Evolutionary conservation across 2,888 invertebrate species (phyloP).

Genomic region (Plebejus melissa): DNA sequence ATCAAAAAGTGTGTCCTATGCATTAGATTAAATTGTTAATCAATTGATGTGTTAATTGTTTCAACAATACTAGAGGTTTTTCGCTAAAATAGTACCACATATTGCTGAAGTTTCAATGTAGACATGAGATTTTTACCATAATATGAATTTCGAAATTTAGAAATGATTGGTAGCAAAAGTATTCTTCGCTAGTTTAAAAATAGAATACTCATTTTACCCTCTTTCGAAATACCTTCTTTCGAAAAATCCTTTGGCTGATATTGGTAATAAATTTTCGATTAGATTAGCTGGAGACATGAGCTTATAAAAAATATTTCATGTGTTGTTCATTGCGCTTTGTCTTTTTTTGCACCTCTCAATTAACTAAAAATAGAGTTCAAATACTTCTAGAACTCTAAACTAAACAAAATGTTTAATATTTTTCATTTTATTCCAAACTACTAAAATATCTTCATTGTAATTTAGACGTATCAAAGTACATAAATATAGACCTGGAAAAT

Average conservation of each 20-base stretch:
- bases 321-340: conserved; percentile 30
- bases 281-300: conserved; percentile 30
- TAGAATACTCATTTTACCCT: conserved; percentile 30
- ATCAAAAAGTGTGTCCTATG: conserved; percentile 32
- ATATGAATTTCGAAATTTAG: conserved; percentile 31
- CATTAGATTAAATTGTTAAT: conserved; percentile 35
- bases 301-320: conserved; percentile 29
- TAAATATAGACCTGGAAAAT: conserved; percentile 16
- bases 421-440: conserved; percentile 17
- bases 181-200: conserved; percentile 30
- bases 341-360: conserved; percentile 30
- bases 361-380: conserved; percentile 26
- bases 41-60: conserved; percentile 34
- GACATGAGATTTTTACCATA: conserved; percentile 29
- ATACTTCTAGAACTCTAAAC: conserved; percentile 21
- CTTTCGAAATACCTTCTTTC: conserved; percentile 28
- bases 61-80: conserved; percentile 32
- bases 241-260: conserved; percentile 30
- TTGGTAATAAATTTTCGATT: conserved; percentile 28
- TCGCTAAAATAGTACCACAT: conserved; percentile 29
- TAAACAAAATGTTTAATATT: conserved; percentile 15
- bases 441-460: conserved; percentile 19
- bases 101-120: conserved; percentile 34
- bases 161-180: conserved; percentile 30
- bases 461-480: conserved; percentile 15